Evolutionary conservation across 2,797 vertebrate species (phyloP), one percentile per base, ranked within the genome.

Genomic region (Hydrolagus colliei): DNA sequence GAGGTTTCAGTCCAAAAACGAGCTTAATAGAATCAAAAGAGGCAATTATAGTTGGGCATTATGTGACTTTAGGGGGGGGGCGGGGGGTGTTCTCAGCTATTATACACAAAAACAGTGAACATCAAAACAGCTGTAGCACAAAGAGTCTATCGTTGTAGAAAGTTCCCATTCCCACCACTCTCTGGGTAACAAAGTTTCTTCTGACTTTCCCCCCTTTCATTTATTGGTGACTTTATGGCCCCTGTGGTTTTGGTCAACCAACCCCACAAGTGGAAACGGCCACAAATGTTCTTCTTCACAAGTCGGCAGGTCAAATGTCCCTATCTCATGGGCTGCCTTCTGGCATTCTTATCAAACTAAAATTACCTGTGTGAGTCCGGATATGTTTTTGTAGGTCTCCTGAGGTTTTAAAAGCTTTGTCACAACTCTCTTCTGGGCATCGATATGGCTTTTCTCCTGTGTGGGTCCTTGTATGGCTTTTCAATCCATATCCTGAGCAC

Each of bases 351-450:
- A 52, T 52, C 41, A 52, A 52, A 52, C 41, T 52, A 52, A 52
- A 52, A 52, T 84, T 92, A 99, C 98, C 98, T 95, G 98, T 99
- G 87, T 99, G 98, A 85, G 98, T 99, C 87, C 98, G 92, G 4
- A 98, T 99, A 89, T 99, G 98, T 91, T 99, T 99, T 89, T 99
- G 98, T 86, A 99, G 93, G 90, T 99, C 98, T 90, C 98, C 98
- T 3, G 98, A 99, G 22, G 98, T 99, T 93, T 99, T 99, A 89
- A 99, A 99, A 86, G 97, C 98, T 84, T 99, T 99, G 89, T 94
- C 96, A 93, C 98, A 99, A 89, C 98, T 99, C 73, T 97, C 89
- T 89, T 99, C 98, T 71, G 96, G 97, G 93, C 98, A 99, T 87
- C 96, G 92, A 86, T 99, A 99, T 41, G 98, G 98, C 93, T 99